These are phyloP conservation scores for Chinchilla lanigera DNA, from an alignment of 2,113 vertebrate species.

Conservation along the genomic window DNA sequence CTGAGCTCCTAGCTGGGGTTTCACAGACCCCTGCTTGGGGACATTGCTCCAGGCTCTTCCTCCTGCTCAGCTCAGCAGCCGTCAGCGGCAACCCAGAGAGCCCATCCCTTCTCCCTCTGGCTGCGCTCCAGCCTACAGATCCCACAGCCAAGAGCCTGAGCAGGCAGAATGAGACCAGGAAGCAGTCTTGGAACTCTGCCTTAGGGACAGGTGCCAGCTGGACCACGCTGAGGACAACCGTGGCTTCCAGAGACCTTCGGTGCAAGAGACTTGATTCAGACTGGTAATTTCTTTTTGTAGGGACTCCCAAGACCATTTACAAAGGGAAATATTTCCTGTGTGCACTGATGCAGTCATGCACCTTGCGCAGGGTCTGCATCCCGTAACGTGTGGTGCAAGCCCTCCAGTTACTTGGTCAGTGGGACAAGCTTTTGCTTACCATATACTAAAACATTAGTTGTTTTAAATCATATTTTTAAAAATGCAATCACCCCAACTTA, in stretches of 20 bases:
- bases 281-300: conserved; percentile 44
- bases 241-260: conserved; percentile 28
- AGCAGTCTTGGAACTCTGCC: conserved; percentile 68
- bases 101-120: conserved; percentile 49
- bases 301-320: conserved; percentile 14
- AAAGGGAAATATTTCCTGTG: conserved; percentile 41
- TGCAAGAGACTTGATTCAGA: not conserved
- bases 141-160: conserved; percentile 74
- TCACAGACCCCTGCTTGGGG: not conserved
- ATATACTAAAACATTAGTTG: not conserved
- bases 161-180: conserved; percentile 68
- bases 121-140: conserved; percentile 69
- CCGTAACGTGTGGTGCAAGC: not conserved
- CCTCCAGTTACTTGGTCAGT: conserved; percentile 24
- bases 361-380: not conserved
- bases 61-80: not conserved
- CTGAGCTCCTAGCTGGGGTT: not conserved
- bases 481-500: not conserved
- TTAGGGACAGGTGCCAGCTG: conserved; percentile 63
- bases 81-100: not conserved
- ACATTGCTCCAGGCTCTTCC: not conserved
- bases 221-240: not conserved
- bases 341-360: not conserved
- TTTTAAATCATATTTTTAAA: conserved; percentile 18
- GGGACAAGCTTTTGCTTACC: not conserved